Evolutionary conservation across 2,888 invertebrate genomes (phyloP).

Genomic region (Drosophila neonasuta): DNA sequence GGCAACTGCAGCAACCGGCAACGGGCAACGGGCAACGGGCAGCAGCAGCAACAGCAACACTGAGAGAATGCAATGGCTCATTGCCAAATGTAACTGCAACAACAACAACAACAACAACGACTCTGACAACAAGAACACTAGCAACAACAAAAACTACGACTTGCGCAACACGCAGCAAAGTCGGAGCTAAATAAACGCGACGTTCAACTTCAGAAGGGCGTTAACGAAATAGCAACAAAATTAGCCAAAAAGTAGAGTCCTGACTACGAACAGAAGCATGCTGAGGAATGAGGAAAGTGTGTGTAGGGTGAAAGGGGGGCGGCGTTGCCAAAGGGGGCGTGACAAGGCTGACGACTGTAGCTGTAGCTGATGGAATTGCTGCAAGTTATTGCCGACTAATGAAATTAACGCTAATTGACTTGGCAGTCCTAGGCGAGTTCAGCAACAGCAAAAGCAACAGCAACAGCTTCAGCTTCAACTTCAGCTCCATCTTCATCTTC

Average conservation of each 20-base stretch:
- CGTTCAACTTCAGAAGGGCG: constrained; percentile 66
- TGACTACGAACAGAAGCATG: constrained; percentile 7
- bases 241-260: constrained; percentile 70
- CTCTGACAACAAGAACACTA: constrained; percentile 3
- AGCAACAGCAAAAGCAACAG: background rate
- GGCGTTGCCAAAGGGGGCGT: constrained; percentile 3
- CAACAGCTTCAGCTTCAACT: background rate
- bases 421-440: constrained; percentile 46
- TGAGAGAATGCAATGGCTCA: constrained; percentile 66
- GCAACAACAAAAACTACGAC: constrained; percentile 20
- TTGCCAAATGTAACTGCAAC: constrained; percentile 71
- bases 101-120: constrained; percentile 22
- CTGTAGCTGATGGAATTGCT: constrained; percentile 66
- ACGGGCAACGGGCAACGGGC: background rate
- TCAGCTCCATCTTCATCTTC: background rate
- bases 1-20: constrained; percentile 16
- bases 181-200: constrained; percentile 62
- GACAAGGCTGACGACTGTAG: constrained; percentile 15
- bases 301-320: background rate
- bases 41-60: constrained; percentile 21
- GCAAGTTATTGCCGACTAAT: constrained; percentile 75
- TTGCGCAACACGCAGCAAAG: constrained; percentile 35
- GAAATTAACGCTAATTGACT: constrained; percentile 76
- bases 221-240: constrained; percentile 71
- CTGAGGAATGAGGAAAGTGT: background rate